Evolutionary conservation across 2,113 vertebrate species (phyloP).

Genomic region (Isurus oxyrinchus): DNA sequence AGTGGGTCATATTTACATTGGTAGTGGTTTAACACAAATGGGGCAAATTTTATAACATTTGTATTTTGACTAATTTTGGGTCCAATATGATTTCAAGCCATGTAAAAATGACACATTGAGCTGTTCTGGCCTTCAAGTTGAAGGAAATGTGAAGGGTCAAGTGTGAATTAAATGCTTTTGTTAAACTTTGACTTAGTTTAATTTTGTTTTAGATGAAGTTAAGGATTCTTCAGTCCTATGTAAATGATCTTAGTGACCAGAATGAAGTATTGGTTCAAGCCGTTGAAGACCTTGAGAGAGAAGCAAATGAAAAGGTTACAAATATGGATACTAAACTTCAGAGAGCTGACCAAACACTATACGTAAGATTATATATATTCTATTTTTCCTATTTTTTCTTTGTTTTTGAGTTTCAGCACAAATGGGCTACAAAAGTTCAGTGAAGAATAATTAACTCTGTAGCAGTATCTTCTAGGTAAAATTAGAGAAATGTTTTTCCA

Average conservation of each 20-base stretch:
- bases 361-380: conserved; percentile 41
- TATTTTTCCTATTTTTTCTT: background rate
- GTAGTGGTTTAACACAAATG: background rate
- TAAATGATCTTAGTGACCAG: conserved; percentile 50
- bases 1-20: background rate
- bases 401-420: background rate
- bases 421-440: background rate
- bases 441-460: background rate
- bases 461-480: background rate
- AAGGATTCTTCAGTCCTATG: conserved; percentile 47
- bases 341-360: conserved; percentile 37
- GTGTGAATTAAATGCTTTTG: background rate
- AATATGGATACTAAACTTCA: conserved; percentile 35
- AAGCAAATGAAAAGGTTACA: conserved; percentile 40
- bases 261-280: conserved; percentile 53
- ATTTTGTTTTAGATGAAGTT: conserved; percentile 49
- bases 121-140: background rate
- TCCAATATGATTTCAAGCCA: background rate
- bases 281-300: conserved; percentile 49
- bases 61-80: background rate
- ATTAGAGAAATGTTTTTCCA: background rate
- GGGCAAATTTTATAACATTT: background rate
- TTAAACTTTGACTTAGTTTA: background rate
- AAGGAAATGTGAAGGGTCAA: background rate
- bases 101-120: background rate